These are phyloP conservation scores for Dinomys branickii DNA, from an alignment of 2,113 vertebrate species.

Conservation along the genomic window DNA sequence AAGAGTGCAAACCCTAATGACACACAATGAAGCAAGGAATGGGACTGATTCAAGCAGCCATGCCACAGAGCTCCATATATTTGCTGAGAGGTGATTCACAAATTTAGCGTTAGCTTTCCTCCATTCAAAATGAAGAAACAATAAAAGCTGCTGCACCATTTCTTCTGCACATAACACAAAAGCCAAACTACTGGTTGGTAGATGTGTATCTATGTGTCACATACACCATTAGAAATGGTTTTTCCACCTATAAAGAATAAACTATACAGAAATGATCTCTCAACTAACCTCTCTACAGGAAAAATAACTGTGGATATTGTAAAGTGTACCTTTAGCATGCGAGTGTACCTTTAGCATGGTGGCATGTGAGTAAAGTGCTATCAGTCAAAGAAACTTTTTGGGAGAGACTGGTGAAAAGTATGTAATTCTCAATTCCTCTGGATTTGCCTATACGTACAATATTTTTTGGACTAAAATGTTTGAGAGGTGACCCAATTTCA, in stretches of 20 bases:
- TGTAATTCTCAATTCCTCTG: slow-evolving; percentile 15
- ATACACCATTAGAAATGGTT: slow-evolving; percentile 1
- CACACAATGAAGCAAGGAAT: no score
- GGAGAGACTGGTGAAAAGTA: not conserved
- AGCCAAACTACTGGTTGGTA: not conserved
- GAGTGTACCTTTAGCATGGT: not conserved
- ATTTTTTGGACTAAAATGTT: not conserved
- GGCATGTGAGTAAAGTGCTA: not conserved
- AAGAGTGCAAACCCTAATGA: not conserved
- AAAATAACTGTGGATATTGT: not conserved
- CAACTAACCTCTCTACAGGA: not conserved
- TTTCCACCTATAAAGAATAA: not conserved
- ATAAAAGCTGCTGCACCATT: not conserved
- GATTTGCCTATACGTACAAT: not conserved
- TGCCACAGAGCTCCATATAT: not conserved
- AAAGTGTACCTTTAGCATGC: not conserved
- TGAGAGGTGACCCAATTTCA: not conserved
- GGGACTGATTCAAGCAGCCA: not conserved
- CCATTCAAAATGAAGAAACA: not conserved
- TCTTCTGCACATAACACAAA: not conserved
- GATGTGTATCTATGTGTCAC: not conserved
- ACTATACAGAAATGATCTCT: not conserved
- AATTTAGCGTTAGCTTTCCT: not conserved
- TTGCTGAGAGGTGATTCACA: not conserved
- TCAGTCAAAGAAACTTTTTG: not conserved